phyloP scores from a whole-genome alignment of 2,113 vertebrate species.

The human (Homo sapiens) region GRCh38 chr1:222095501-222096000 shows the following conservation, averaged over 20 bases:
- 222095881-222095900: not conserved
- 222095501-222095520: not conserved
- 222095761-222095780: not conserved
- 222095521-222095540: not conserved
- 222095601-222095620: not conserved
- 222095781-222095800: not conserved
- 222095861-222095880: not conserved
- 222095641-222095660: not conserved
- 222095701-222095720: not conserved
- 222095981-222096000: not conserved
- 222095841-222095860: not conserved
- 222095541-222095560: not conserved
- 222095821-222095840: not conserved
- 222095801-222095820: not conserved
- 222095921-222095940: not conserved
- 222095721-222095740: rapidly evolving
- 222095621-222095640: not conserved
- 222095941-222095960: not conserved
- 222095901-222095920: not conserved
- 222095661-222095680: not conserved
- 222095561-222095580: not conserved
- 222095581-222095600: not conserved
- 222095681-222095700: not conserved
- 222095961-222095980: rapidly evolving
- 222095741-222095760: not conserved